These are phyloP conservation scores for Clinocottus analis DNA, from an alignment of 2,113 vertebrate genomes.

Conservation along the genomic window DNA sequence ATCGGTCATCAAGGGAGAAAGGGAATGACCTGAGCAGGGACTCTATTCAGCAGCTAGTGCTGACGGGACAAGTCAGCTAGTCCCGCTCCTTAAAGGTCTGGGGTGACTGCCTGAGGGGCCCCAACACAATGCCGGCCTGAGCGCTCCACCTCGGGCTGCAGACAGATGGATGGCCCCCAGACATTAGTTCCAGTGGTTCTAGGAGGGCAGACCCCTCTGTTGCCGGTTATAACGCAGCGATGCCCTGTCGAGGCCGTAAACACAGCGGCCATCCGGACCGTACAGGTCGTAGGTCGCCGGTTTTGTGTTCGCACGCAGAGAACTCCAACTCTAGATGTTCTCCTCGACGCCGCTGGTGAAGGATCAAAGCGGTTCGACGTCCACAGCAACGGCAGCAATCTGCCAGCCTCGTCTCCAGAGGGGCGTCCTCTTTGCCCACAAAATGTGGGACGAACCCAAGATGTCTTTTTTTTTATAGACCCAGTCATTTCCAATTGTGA, in stretches of 20 bases:
- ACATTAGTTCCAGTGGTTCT: constrained; percentile 77
- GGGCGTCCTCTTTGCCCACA: constrained; percentile 6
- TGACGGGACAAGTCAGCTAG: constrained; percentile 71
- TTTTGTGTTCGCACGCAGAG: not conserved
- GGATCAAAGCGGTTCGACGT: constrained; percentile 18
- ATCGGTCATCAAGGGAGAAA: constrained; percentile 30
- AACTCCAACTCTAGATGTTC: not conserved
- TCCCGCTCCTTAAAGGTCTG: constrained; percentile 60
- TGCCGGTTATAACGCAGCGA: constrained; percentile 3
- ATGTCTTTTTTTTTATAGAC: constrained; percentile 32
- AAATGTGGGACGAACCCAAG: constrained; percentile 8
- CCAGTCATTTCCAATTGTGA: too few species aligned
- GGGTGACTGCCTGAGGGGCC: constrained; percentile 51
- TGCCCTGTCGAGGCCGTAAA: not conserved
- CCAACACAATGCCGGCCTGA: constrained; percentile 42
- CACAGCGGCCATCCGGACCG: not conserved
- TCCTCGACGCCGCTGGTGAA: not conserved
- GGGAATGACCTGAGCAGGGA: constrained; percentile 36
- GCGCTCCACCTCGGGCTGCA: constrained; percentile 56
- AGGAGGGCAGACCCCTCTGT: constrained; percentile 42
- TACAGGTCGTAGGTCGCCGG: constrained; percentile 1
- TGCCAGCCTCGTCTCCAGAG: constrained; percentile 41
- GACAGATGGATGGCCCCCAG: constrained; percentile 75
- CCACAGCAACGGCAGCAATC: not conserved
- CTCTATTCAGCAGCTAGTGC: constrained; percentile 60